Evolutionary conservation across 2,113 vertebrate genomes (phyloP), one percentile per base, ranked within the genome.

Genomic region (Hyperoodon ampullatus): DNA sequence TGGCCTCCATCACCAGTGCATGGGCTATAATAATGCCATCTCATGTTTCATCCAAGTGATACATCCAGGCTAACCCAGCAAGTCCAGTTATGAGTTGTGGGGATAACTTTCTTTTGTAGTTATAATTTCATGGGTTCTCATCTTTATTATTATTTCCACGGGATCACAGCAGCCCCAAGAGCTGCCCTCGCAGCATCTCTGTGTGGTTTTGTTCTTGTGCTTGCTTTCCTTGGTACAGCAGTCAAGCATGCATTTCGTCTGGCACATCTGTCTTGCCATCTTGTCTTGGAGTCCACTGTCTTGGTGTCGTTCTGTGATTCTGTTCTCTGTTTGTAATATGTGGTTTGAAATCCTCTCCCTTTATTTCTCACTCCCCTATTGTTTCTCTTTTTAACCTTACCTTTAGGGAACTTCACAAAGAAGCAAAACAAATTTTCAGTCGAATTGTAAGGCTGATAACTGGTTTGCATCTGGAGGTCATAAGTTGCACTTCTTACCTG

Each of bases 321-420:
- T 99, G 99, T 99, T 99, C 99, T 99, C 99, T 99, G 99, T 99
- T 99, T 35, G 99, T 99, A 98, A 98, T 98, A 98, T 95, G 97
- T 97, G 98, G 98, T 99, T 97, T 97, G 92, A 98, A 98, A 98
- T 98, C 14, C 80, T 97, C 81, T 94, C 75, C 92, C 94, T 88
- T 93, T 94, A 93, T 87, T 61, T 93, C 90, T 97, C 87, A 82
- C 93, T 70, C 19, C 85, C 68, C 83, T 96, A 8, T 88, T 81
- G 71, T 94, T 58, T 97, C 88, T 70, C 98, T 95, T 85, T 97
- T 97, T 92, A 89, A 93, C 94, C 93, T 96, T 81, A 65, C 86
- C 60, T 9, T 84, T 39, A 94, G 80, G 97, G 97, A 97, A 98
- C 99, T 99, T 98, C 99, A 99, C 99, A 99, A 99, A 99, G 99